Percentiles rank a stretch among this genome's conserved stretches.
Conservation (phyloP, 92 coral and sea anemone genomes). For the Blastomussa wellsi region DNA sequence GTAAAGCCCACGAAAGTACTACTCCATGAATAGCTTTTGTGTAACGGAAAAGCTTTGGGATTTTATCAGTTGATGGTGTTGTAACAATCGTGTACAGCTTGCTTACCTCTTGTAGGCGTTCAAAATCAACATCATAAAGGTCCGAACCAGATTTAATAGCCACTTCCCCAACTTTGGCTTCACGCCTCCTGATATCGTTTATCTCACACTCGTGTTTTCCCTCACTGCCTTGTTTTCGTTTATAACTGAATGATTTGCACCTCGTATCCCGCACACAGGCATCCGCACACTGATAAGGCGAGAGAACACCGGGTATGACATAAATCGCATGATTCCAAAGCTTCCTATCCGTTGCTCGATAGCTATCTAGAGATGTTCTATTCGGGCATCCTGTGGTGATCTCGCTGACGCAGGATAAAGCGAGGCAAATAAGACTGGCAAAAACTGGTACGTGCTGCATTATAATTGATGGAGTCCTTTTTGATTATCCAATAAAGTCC, state of each 20-base stretch:
- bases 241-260: conserved; percentile 48
- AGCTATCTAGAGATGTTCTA: neutral
- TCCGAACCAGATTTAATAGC: neutral
- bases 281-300: conserved; percentile 53
- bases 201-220: conserved; percentile 21
- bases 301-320: neutral
- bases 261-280: conserved; percentile 43
- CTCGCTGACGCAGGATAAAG: neutral
- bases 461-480: neutral
- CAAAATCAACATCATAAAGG: conserved; percentile 39
- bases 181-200: neutral
- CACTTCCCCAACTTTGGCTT: neutral
- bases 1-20: no score
- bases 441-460: conserved; percentile 1
- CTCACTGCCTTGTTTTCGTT: neutral
- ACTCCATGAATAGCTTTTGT: no score
- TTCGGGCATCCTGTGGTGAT: neutral
- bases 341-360: neutral
- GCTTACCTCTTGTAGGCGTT: conserved; percentile 48
- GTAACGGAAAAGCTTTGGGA: no score
- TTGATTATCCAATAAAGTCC: neutral
- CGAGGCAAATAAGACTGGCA: neutral
- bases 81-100: neutral
- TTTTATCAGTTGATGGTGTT: no score
- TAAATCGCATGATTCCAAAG: neutral